Base-by-base conservation (phyloP, 2,797 vertebrate species). In the Poeciliopsis paucimaculata region DNA sequence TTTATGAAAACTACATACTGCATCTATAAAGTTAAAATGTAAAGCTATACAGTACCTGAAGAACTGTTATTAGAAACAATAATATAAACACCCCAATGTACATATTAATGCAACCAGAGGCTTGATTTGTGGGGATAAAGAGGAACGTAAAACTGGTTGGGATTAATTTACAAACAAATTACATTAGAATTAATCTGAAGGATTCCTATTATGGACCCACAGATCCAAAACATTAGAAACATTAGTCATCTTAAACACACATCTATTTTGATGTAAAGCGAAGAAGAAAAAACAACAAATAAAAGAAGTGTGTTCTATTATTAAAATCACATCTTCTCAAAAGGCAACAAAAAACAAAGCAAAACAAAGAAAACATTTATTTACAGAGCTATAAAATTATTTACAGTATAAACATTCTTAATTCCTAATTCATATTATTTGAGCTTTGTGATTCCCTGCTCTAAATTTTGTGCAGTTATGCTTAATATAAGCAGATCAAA, bases 351-450 rank as follows among this genome's bases (percentile, higher is more conserved):
- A 68, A 34, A 68, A 9, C 41, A 68, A 20, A 39, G 13, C 1
- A 71, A 1, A 53, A 34, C 1, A 39, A 68, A 39, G 62, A 23
- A 53, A 53, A 45, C 79, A 79, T 86, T 41, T 91, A 93, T 92
- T 88, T 91, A 93, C 90, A 92, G 15, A 78, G 84, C 62, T 36
- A 8, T 82, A 62, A 20, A 73, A 87, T 76, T 73, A 39, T 81
- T 95, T 95, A 96, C 95, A 96, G 26, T 94, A 95, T 95, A 78
- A 89, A 94, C 81, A 93, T 64, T 71, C 70, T 83, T 51, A 62
- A 87, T 39, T 82, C 5, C 45, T 72, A 57, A 80, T 81, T 81
- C 60, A 66, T 36, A 73, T 86, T 66, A 81, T 77, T 51, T 77
- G 28, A 16, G 23, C 51, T 76, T 9, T 66, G 82, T 75, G 34